A percentile compares a stretch with the other conserved stretches of the same genome.
Evolutionary conservation across 1,140 invertebrate genomes (phyloP).

Genomic region (Bombus breviceps): DNA sequence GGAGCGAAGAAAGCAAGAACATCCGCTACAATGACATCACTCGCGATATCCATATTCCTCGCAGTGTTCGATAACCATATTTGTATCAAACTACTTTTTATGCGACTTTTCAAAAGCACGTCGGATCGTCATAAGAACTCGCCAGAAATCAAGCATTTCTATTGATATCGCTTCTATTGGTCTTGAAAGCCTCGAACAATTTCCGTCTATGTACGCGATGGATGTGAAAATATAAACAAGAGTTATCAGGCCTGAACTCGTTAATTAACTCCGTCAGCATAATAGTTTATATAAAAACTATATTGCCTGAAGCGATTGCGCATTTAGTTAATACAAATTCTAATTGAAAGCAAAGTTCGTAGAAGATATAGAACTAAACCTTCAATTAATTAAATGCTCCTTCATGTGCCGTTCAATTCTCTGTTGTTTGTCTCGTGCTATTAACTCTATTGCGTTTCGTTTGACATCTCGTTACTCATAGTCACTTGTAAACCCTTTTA

Average conservation of each 20-base stretch:
- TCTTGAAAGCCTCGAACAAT: background rate
- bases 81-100: background rate
- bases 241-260: background rate
- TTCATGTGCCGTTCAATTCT: constrained; percentile 23
- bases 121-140: background rate
- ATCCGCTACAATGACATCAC: background rate
- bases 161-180: background rate
- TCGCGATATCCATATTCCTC: constrained; percentile 26
- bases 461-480: background rate
- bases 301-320: background rate
- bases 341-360: constrained; percentile 8
- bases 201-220: background rate
- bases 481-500: background rate
- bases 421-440: background rate
- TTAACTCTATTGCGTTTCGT: background rate
- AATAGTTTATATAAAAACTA: background rate
- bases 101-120: constrained; percentile 15
- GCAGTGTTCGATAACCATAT: constrained; percentile 33
- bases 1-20: constrained; percentile 13
- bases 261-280: background rate
- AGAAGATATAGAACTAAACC: background rate
- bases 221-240: background rate
- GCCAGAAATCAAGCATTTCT: background rate
- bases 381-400: constrained; percentile 26
- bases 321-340: background rate